Evolutionary conservation across 2,888 invertebrate genomes (phyloP).

Genomic region (Agrilus biguttatus): DNA sequence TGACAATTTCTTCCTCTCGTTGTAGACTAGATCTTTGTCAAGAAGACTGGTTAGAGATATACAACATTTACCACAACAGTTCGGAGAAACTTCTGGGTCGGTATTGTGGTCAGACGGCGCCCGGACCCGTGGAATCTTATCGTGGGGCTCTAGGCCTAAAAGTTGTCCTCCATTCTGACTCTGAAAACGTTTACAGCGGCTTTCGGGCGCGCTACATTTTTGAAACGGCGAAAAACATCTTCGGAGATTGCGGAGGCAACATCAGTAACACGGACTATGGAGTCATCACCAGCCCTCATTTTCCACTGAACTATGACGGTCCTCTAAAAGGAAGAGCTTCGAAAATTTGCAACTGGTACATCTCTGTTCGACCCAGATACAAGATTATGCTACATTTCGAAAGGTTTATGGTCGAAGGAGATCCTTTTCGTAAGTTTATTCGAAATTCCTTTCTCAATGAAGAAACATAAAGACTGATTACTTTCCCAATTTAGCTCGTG

Average conservation of each 20-base stretch:
- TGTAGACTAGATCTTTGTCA: constrained; percentile 38
- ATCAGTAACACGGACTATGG: constrained; percentile 72
- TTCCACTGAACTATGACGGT: constrained; percentile 79
- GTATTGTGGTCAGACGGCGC: constrained; percentile 82
- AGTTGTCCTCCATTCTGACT: constrained; percentile 78
- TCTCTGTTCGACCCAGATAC: constrained; percentile 73
- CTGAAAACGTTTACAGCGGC: constrained; percentile 78
- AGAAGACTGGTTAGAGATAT: constrained; percentile 90
- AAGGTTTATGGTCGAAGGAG: constrained; percentile 87
- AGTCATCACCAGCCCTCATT: constrained; percentile 79
- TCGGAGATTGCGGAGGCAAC: constrained; percentile 87
- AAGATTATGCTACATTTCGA: constrained; percentile 85
- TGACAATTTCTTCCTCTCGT: background rate
- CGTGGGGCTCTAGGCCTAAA: constrained; percentile 78
- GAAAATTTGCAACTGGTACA: constrained; percentile 93
- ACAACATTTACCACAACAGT: constrained; percentile 73
- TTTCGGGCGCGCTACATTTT: constrained; percentile 94
- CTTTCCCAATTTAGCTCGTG: constrained; percentile 46
- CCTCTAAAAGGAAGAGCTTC: constrained; percentile 66
- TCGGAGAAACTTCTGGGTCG: constrained; percentile 75
- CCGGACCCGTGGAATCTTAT: constrained; percentile 90
- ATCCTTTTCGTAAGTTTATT: constrained; percentile 54
- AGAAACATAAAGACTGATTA: background rate
- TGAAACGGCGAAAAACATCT: constrained; percentile 73
- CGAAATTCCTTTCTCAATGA: background rate